Conservation (phyloP, 2,888 invertebrate species). For the Monochamus alternatus region DNA sequence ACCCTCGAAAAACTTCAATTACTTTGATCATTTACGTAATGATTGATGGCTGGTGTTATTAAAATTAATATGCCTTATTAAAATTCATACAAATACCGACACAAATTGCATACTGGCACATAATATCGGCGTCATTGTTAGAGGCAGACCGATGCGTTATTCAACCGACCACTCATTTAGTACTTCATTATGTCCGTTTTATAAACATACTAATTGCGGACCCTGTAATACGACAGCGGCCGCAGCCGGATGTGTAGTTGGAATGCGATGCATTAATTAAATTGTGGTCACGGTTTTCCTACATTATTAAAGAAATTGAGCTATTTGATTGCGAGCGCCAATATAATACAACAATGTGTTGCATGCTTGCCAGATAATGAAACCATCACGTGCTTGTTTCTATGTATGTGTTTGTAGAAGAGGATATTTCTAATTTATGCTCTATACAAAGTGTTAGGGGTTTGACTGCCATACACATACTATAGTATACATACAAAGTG, state of each 20-base stretch:
- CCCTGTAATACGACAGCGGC: slow-evolving; percentile 24
- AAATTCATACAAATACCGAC: not conserved
- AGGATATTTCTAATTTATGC: no score
- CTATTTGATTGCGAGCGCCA: not conserved
- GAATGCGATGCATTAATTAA: slow-evolving; percentile 20
- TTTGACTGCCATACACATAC: no score
- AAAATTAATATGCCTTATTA: not conserved
- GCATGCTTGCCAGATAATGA: not conserved
- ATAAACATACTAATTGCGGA: slow-evolving; percentile 38
- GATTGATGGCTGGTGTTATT: not conserved
- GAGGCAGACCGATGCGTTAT: not conserved
- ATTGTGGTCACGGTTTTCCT: slow-evolving; percentile 5
- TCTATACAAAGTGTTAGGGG: no score
- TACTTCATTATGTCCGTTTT: slow-evolving; percentile 40
- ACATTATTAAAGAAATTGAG: slow-evolving; percentile 18
- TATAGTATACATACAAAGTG: no score
- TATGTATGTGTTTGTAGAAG: no score
- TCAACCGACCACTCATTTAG: slow-evolving; percentile 13
- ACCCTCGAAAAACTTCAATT: no score
- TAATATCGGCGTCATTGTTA: slow-evolving; percentile 10
- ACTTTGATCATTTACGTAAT: not conserved
- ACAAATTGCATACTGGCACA: not conserved
- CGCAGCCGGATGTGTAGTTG: not conserved
- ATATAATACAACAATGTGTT: not conserved
- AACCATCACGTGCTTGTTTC: not conserved